phyloP scores from a whole-genome alignment of 2,113 vertebrate genomes.

The Pseudorasbora parva region DNA sequence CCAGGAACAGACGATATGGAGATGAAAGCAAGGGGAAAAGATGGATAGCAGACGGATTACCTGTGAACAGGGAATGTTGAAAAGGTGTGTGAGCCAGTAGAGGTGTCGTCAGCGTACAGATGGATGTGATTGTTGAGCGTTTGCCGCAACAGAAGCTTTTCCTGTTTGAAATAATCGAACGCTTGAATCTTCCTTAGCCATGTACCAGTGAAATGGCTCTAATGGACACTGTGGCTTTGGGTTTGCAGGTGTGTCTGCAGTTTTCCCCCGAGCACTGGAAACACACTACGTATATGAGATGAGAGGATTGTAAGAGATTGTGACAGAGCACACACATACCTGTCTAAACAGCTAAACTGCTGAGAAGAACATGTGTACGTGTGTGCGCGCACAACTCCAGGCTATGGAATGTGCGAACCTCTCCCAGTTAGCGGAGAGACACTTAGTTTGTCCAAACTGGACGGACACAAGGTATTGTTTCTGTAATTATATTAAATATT shows the following conservation, averaged over 20 bases:
- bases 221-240: conserved; percentile 14
- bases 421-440: conserved; percentile 1
- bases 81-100: conserved; percentile 16
- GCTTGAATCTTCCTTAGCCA: conserved; percentile 8
- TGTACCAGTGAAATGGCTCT: conserved; percentile 3
- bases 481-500: not conserved
- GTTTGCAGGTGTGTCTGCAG: conserved; percentile 28
- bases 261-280: not conserved
- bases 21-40: not conserved
- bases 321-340: conserved; percentile 43
- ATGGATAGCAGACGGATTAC: conserved; percentile 39
- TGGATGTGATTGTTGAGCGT: conserved; percentile 12
- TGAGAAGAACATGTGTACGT: conserved; percentile 32
- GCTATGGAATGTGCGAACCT: conserved; percentile 37
- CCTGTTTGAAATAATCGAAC: not conserved
- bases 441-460: conserved; percentile 16
- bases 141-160: not conserved
- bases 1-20: not conserved
- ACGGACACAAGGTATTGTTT: conserved; percentile 39
- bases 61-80: not conserved
- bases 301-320: conserved; percentile 26
- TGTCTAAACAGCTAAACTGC: conserved; percentile 43
- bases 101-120: conserved; percentile 13
- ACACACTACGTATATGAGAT: conserved; percentile 10
- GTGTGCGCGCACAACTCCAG: not conserved